These are phyloP conservation scores for Coluber constrictor DNA, from an alignment of 2,797 vertebrate genomes.

Conservation along the genomic window DNA sequence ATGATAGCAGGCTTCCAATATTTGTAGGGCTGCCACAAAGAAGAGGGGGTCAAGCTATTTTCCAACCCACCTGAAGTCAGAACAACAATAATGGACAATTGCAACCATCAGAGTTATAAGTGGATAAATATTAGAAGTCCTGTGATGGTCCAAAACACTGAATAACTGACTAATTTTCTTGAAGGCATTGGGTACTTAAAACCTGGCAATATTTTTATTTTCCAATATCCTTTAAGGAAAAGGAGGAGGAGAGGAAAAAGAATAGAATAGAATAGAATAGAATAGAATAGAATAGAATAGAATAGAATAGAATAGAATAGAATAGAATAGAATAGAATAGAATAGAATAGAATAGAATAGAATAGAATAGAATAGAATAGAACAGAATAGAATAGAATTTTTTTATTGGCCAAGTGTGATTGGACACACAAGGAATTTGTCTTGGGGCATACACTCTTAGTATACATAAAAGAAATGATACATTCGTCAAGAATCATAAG, in stretches of 20 bases:
- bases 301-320: no score
- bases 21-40: not conserved
- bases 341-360: no score
- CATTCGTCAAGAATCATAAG: no score
- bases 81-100: not conserved
- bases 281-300: no score
- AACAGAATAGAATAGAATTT: no score
- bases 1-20: not conserved
- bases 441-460: no score
- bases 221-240: not conserved
- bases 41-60: not conserved
- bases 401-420: no score
- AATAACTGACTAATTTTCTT: not conserved
- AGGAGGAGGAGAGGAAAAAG: not conserved
- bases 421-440: no score
- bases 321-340: no score
- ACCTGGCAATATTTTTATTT: not conserved
- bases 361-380: no score
- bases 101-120: not conserved
- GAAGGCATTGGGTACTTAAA: not conserved
- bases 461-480: no score
- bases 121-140: not conserved
- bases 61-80: not conserved
- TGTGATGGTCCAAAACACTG: not conserved
- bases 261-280: no score